Evolutionary conservation across 2,888 invertebrate species (phyloP), one percentile per base, ranked within the genome.

Genomic region (Sphaeridia pumilis): DNA sequence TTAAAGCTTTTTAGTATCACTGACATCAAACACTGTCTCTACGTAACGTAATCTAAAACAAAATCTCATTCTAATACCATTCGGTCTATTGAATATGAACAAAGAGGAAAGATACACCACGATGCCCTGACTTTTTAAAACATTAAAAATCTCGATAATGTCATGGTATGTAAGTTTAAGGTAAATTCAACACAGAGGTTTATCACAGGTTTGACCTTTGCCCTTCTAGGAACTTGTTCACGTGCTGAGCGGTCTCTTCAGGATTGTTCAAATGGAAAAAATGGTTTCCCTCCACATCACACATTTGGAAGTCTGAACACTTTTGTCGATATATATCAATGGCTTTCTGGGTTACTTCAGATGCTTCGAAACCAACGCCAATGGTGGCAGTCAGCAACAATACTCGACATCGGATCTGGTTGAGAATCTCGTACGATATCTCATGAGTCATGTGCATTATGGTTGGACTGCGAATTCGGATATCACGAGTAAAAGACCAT

Each of bases 381-480:
- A 58, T 28, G 50, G 28, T 61, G 34, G 64, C 65, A 36, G 70
- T 63, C 5, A 74, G 58, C 2, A 72, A 64, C 27, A 73, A 62
- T 46, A 69, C 62, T 4, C 72, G 71, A 64, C 72, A 72, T n/a
- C 53, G 57, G 21, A 73, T 66, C n/a, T 60, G 57, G 5, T 44
- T 66, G 2, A 74, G 67, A 1, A 75, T 56, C 56, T 74, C 76
- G 58, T 74, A 67, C 17, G 80, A 72, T 10, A 71, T 73, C 61
- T 81, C 81, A 58, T 73, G 74, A 2, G 76, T 76, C 60, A 76
- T 78, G 52, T 73, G 75, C 57, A 73, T 79, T 21, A 64, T 56
- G 4, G 57, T 54, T 1, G 64, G 64, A 38, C 55, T 51, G 24
- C 60, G 53, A 1, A 64, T 38, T 12, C 62, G 55, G 26, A 61